Conservation (phyloP, 2,797 vertebrate genomes). For the Liparis tanakae region DNA sequence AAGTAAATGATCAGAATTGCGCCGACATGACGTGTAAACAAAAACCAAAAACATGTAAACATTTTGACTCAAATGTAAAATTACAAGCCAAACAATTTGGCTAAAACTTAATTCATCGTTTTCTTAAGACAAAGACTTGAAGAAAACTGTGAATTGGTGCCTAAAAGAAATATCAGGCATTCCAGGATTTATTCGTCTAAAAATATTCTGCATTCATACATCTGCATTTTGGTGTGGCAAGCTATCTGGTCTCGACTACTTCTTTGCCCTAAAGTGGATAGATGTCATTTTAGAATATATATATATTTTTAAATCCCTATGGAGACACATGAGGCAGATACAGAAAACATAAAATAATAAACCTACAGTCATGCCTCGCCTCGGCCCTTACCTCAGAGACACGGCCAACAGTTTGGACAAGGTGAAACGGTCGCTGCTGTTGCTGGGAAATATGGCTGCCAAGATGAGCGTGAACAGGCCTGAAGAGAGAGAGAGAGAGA, state of each 20-base stretch:
- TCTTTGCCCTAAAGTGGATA: not conserved
- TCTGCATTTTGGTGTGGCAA: not conserved
- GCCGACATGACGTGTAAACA: not conserved
- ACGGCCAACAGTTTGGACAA: slow-evolving; percentile 95
- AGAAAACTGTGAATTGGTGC: no score
- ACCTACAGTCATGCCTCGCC: not conserved
- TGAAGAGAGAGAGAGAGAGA: slow-evolving; percentile 56
- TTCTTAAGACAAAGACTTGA: not conserved
- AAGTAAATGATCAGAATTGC: not conserved
- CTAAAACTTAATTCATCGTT: not conserved
- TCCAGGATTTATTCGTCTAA: not conserved
- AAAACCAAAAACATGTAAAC: not conserved
- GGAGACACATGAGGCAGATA: not conserved
- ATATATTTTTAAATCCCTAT: not conserved
- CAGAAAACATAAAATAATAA: not conserved
- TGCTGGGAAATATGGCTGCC: slow-evolving; percentile 96
- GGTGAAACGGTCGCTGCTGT: slow-evolving; percentile 96
- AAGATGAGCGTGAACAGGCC: slow-evolving; percentile 95
- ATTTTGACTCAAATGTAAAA: no score
- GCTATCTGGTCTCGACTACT: not conserved
- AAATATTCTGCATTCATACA: not conserved
- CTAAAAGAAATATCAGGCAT: not conserved
- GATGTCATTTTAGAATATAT: not conserved
- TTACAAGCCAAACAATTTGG: not conserved
- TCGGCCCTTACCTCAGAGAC: slow-evolving; percentile 87